Conservation (phyloP, 2,888 invertebrate genomes). For the Sarcophaga variegata region DNA sequence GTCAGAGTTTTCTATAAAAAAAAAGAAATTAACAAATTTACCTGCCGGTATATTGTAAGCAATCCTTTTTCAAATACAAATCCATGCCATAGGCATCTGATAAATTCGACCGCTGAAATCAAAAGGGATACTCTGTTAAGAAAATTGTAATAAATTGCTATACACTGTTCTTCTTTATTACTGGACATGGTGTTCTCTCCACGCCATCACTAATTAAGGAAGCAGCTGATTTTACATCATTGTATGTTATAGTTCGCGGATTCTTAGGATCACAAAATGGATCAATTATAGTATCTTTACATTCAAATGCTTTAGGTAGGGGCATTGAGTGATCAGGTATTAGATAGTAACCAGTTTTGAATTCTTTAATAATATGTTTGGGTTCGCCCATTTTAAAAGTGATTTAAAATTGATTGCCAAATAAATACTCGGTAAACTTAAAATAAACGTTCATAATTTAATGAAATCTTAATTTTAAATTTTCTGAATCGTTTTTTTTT, state of each 20-base stretch:
- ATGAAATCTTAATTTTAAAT: slow-evolving; percentile 69
- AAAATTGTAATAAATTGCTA: not conserved
- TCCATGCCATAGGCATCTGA: slow-evolving; percentile 91
- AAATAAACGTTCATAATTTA: slow-evolving; percentile 63
- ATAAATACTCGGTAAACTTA: slow-evolving; percentile 53
- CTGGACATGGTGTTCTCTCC: slow-evolving; percentile 92
- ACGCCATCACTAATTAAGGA: slow-evolving; percentile 93
- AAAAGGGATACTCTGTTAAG: slow-evolving; percentile 60
- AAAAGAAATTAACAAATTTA: slow-evolving; percentile 76
- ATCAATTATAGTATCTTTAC: slow-evolving; percentile 79
- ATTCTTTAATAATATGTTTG: slow-evolving; percentile 36
- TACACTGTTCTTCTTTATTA: slow-evolving; percentile 66
- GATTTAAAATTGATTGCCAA: slow-evolving; percentile 50
- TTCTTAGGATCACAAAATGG: slow-evolving; percentile 86
- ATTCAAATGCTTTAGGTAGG: slow-evolving; percentile 50
- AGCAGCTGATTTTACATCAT: slow-evolving; percentile 95
- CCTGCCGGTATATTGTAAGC: slow-evolving; percentile 97
- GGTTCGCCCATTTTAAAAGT: slow-evolving; percentile 33
- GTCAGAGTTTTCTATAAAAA: too few relatives aligned
- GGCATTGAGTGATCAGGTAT: slow-evolving; percentile 27
- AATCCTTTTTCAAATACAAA: slow-evolving; percentile 96
- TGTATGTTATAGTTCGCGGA: slow-evolving; percentile 89
- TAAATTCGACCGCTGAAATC: slow-evolving; percentile 90
- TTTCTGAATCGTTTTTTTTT: slow-evolving; percentile 8
- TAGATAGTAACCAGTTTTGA: slow-evolving; percentile 43